Evolutionary conservation across 2,113 vertebrate species (phyloP).

Genomic region (Albula goreensis): DNA sequence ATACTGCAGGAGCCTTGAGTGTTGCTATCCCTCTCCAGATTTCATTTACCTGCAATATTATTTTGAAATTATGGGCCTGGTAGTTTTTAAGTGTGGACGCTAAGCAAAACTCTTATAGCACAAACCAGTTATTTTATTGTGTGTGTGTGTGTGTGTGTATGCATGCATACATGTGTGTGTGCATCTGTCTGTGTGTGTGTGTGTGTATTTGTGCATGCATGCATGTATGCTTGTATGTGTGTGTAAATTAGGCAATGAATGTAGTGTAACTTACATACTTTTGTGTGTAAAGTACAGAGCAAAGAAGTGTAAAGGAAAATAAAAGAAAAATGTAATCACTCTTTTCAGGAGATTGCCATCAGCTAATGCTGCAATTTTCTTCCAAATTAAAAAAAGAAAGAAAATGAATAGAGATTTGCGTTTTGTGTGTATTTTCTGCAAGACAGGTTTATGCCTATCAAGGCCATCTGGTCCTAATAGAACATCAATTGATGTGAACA

Average conservation of each 20-base stretch:
- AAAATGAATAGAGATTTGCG: slow-evolving; percentile 45
- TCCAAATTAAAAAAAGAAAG: slow-evolving; percentile 28
- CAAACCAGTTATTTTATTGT: not conserved
- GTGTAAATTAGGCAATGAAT: not conserved
- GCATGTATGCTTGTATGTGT: not conserved
- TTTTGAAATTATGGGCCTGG: not conserved
- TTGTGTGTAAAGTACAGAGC: slow-evolving; percentile 5
- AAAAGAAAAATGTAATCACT: slow-evolving; percentile 16
- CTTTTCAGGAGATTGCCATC: slow-evolving; percentile 34
- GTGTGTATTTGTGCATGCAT: not conserved
- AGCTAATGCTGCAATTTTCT: slow-evolving; percentile 35
- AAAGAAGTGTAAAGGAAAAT: slow-evolving; percentile 20
- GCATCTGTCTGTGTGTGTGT: not conserved
- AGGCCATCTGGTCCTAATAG: slow-evolving; percentile 58
- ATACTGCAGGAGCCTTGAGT: not conserved
- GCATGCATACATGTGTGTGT: not conserved
- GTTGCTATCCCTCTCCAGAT: not conserved
- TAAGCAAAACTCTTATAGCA: not conserved
- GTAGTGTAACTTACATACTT: slow-evolving; percentile 3
- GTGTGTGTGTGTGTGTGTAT: not conserved
- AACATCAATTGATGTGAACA: slow-evolving; percentile 63
- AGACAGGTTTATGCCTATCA: slow-evolving; percentile 51
- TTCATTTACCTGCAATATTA: slow-evolving; percentile 7
- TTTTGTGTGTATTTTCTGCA: slow-evolving; percentile 53
- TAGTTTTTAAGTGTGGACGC: slow-evolving; percentile 5